Percentiles rank a stretch among this genome's conserved stretches.
phyloP scores from a whole-genome alignment of 1,140 invertebrate genomes.

The Caenorhabditis remanei region DNA sequence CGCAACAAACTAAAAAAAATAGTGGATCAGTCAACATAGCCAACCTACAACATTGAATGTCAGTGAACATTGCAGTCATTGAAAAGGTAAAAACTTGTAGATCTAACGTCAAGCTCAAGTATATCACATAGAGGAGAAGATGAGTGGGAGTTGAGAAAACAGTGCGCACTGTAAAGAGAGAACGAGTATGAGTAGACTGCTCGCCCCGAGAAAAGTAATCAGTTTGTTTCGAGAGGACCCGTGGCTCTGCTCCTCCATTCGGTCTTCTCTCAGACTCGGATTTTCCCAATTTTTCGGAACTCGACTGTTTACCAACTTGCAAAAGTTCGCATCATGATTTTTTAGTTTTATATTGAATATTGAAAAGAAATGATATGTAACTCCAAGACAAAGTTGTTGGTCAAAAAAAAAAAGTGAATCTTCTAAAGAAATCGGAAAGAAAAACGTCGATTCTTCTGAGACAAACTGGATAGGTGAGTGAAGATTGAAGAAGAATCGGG shows the following conservation, averaged over 20 bases:
- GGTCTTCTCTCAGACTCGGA: not conserved
- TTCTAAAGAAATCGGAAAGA: not conserved
- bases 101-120: conserved; percentile 54
- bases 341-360: not conserved
- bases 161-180: conserved; percentile 28
- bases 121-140: conserved; percentile 53
- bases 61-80: conserved; percentile 35
- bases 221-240: conserved; percentile 46
- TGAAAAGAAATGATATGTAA: not conserved
- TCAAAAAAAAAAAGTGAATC: too few species aligned
- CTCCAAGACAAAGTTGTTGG: too few species aligned
- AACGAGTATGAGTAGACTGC: not conserved
- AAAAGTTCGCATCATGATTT: not conserved
- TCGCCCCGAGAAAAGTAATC: conserved; percentile 50
- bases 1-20: not conserved
- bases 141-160: conserved; percentile 44
- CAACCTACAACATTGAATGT: conserved; percentile 1
- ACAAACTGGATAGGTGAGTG: not conserved
- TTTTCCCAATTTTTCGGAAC: conserved; percentile 27
- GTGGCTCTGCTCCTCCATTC: not conserved
- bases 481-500: not conserved
- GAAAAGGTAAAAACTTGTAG: conserved; percentile 48
- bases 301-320: conserved; percentile 20
- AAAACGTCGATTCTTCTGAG: not conserved
- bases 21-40: conserved; percentile 31